Base-by-base conservation (phyloP, 2,113 vertebrate genomes). In the Dunckerocampus dactyliophorus region DNA sequence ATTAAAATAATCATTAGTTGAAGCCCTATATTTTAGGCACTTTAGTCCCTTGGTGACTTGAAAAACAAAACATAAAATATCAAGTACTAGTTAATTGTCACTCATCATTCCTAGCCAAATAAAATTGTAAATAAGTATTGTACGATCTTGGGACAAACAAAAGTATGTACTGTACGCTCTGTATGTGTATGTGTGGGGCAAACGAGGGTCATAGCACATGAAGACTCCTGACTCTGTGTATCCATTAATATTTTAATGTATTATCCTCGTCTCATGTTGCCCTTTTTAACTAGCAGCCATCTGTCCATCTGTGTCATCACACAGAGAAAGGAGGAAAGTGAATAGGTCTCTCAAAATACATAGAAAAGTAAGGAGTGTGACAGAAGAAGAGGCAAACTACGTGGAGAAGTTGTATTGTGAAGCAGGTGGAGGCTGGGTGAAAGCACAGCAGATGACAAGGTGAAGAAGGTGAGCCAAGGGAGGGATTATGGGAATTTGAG, bases 161-260 rank as follows among this genome's bases (percentile, higher is more conserved):
- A 28, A 28, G 24, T 28, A 5, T 49, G 47, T 49, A 20, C 17
- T 49, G 17, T 31, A 34, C 20, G 28, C 6, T 22, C 7, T n/a
- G 21, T 20, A 20, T 63, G 37, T 37, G 28, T 73, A 17, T 15
- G n/a, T 65, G 28, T 47, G 28, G 62, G 58, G 58, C 37, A 15
- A 17, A 16, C 62, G 42, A 63, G 69, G 77, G 71, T 76, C 68
- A 75, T 43, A 42, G 34, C 58, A 39, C 63, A 47, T 17, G 69
- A 51, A 65, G 62, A 65, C 63, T 28, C 49, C 52, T 7, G 1
- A 28, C 68, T 78, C 74, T 62, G 62, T 81, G 80, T 53, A 69
- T 62, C 57, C 87, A 89, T 91, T 66, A 85, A 84, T 84, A 82
- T 81, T 82, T 85, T 52, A 90, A 89, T 88, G 87, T 88, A 88